Conservation (phyloP, 2,888 invertebrate species). For the Trissoscelio sp. region DNA sequence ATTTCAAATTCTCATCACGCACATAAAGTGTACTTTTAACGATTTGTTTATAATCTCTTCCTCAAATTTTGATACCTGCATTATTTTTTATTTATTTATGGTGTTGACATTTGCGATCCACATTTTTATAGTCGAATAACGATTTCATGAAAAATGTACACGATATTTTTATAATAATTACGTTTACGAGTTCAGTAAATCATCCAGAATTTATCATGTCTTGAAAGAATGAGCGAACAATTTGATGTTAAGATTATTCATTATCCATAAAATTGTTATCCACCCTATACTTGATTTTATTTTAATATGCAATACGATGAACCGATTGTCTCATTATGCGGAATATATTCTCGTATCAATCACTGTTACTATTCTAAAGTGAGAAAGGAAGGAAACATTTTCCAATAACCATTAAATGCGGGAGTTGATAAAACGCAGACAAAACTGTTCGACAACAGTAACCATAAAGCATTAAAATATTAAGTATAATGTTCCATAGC, state of each 20-base stretch:
- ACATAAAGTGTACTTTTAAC: constrained; percentile 45
- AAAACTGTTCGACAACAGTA: constrained; percentile 39
- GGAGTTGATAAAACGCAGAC: constrained; percentile 29
- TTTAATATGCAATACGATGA: neutral
- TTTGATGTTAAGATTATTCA: constrained; percentile 4
- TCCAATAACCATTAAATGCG: constrained; percentile 34
- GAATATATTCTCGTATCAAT: constrained; percentile 15
- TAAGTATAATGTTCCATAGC: constrained; percentile 72
- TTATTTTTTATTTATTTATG: constrained; percentile 50
- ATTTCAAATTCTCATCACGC: constrained; percentile 32
- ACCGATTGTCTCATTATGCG: neutral
- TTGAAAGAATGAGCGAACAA: neutral
- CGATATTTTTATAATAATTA: constrained; percentile 36
- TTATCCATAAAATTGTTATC: constrained; percentile 18
- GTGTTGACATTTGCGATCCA: constrained; percentile 36
- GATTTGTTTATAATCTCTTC: constrained; percentile 47
- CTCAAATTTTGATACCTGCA: constrained; percentile 26
- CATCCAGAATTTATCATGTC: constrained; percentile 14
- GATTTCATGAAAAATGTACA: constrained; percentile 16
- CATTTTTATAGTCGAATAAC: constrained; percentile 14
- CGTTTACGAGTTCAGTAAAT: constrained; percentile 35
- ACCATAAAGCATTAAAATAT: constrained; percentile 75
- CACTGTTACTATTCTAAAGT: constrained; percentile 9
- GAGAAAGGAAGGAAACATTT: constrained; percentile 28
- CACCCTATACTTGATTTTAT: neutral